A percentile compares a stretch with the other conserved stretches of the same genome.
Evolutionary conservation across 2,888 invertebrate species (phyloP).

Genomic region (Dorcus hopei): DNA sequence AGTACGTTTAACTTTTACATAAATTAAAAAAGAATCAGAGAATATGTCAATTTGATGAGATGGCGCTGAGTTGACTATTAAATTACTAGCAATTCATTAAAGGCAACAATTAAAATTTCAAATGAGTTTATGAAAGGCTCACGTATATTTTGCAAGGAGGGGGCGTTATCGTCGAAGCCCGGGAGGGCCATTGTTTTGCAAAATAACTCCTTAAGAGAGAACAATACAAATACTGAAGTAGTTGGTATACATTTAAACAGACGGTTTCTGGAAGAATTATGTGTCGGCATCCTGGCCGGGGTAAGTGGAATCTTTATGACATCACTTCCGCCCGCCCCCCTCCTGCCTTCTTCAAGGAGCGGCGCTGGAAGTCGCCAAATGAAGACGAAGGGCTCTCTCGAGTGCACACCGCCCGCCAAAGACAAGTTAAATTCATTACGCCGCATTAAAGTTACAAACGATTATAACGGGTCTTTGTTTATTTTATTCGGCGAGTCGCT

Average conservation of each 20-base stretch:
- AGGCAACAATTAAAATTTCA: no score
- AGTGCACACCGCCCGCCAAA: conserved; percentile 27
- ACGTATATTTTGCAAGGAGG: conserved; percentile 7
- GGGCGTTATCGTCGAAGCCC: neutral
- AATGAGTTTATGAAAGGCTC: neutral
- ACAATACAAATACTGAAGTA: conserved; percentile 24
- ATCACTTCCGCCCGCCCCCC: conserved; percentile 28
- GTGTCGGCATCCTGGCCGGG: conserved; percentile 27
- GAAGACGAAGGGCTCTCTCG: conserved; percentile 34
- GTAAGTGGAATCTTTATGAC: conserved; percentile 38
- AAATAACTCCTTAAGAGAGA: conserved; percentile 20
- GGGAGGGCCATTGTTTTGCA: conserved; percentile 6
- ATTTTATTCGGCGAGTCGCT: neutral
- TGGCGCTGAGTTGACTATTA: no score
- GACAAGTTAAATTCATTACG: conserved; percentile 37
- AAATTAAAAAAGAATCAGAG: no score
- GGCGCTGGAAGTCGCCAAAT: conserved; percentile 32
- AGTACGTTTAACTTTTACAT: no score
- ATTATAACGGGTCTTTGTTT: conserved; percentile 25
- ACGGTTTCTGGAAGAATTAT: conserved; percentile 35
- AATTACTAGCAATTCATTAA: no score
- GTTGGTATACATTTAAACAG: conserved; percentile 33
- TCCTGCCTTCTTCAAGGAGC: conserved; percentile 17
- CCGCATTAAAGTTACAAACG: conserved; percentile 34
- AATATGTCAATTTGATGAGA: no score